Base-by-base conservation (phyloP, 2,797 vertebrate species). In the Spinus olivaceus region DNA sequence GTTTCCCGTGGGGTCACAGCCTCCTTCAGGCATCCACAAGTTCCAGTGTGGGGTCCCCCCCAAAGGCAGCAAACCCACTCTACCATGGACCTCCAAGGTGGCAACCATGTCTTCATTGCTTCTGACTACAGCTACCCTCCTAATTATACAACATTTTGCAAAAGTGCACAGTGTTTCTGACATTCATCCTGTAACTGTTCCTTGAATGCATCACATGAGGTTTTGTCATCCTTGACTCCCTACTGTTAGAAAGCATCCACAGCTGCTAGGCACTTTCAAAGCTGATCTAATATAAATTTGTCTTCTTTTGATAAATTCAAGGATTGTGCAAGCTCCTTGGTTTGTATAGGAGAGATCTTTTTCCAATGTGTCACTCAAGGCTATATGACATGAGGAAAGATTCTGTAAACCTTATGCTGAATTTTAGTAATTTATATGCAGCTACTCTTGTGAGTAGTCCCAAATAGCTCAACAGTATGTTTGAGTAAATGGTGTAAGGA, bases 131-230 rank as follows among this genome's bases (percentile, higher is more conserved):
- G 18, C 44, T 79, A 16, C 14, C 6, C 5, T 69, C 28, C 19
- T 70, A 72, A 72, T 61, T 65, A 37, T 16, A 25, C 8, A 61
- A 10, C 5, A 16, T 33, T 81, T 71, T 83, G 39, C 35, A 65
- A 65, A 53, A 79, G 5, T 19, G 11, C 25, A 28, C 5, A 32
- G 11, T 28, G 39, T 76, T 94, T 90, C 50, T 88, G 42, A 33
- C 9, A 10, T 35, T 67, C 4, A 19, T 85, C 77, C 37, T 70
- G 30, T 42, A 73, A 39, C 24, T n/a, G 17, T n/a, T 63, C 30
- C 50, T 63, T 56, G 47, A 66, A 30, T 4, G 2, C 2, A 51
- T 10, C 25, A 16, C 0, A 1, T 24, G 4, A 85, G 16, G 10
- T 77, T 90, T 56, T 49, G 17, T 77, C 51, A 60, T 66, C 61